phyloP scores from a whole-genome alignment of 2,888 invertebrate genomes.

The Aphodius sticticus region DNA sequence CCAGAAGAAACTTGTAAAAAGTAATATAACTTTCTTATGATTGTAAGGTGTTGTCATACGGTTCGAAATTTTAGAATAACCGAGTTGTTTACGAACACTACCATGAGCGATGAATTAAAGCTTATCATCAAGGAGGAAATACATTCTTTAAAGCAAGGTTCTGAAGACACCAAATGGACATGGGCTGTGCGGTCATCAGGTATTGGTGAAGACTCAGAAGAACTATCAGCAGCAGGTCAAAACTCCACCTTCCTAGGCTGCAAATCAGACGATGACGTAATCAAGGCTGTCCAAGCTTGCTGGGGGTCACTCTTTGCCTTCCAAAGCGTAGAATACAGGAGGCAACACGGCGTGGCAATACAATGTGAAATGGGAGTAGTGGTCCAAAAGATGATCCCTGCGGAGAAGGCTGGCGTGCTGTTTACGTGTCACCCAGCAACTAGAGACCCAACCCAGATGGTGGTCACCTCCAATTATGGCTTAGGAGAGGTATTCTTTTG shows the following conservation, averaged over 20 bases:
- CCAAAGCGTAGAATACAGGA: slow-evolving; percentile 81
- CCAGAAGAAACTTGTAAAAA: slow-evolving; percentile 64
- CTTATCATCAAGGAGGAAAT: slow-evolving; percentile 28
- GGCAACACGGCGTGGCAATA: slow-evolving; percentile 77
- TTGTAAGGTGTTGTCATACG: too few species aligned
- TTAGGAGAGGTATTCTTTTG: slow-evolving; percentile 74
- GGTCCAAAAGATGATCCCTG: slow-evolving; percentile 77
- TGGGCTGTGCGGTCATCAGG: slow-evolving; percentile 77
- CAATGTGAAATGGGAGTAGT: slow-evolving; percentile 79
- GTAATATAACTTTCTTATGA: too few species aligned
- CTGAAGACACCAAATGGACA: slow-evolving; percentile 54
- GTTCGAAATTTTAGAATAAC: slow-evolving; percentile 38
- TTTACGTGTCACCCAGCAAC: slow-evolving; percentile 82
- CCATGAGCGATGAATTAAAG: slow-evolving; percentile 28
- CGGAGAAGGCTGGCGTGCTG: slow-evolving; percentile 79
- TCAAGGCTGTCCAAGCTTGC: slow-evolving; percentile 71
- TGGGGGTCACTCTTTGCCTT: slow-evolving; percentile 85
- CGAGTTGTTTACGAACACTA: slow-evolving; percentile 30
- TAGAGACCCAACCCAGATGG: slow-evolving; percentile 71
- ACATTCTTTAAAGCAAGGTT: slow-evolving; percentile 30
- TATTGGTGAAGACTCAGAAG: slow-evolving; percentile 81
- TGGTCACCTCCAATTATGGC: slow-evolving; percentile 83
- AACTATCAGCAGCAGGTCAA: slow-evolving; percentile 85
- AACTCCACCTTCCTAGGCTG: slow-evolving; percentile 81
- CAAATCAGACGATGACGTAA: slow-evolving; percentile 62